phyloP scores from a whole-genome alignment of 2,113 vertebrate genomes.

The Noctilio leporinus region DNA sequence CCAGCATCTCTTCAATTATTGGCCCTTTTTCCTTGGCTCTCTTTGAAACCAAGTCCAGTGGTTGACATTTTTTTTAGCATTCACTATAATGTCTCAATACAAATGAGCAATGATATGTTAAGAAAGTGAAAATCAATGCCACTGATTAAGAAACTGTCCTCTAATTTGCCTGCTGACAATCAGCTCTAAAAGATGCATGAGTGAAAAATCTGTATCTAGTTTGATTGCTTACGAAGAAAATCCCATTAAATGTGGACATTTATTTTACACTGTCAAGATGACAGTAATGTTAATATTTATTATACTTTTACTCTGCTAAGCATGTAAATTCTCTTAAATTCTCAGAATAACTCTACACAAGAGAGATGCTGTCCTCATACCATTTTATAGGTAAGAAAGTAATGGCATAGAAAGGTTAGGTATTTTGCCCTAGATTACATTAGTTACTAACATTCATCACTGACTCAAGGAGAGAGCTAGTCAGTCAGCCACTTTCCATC shows the following conservation, averaged over 20 bases:
- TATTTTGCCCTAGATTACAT: neutral
- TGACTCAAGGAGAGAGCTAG: neutral
- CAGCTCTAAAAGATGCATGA: constrained; percentile 55
- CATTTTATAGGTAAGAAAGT: neutral
- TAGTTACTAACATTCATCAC: neutral
- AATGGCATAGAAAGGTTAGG: neutral
- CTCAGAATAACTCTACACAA: neutral
- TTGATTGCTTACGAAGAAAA: constrained; percentile 39
- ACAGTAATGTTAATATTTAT: neutral
- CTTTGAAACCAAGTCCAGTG: neutral
- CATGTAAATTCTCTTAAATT: neutral
- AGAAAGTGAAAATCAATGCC: constrained; percentile 67
- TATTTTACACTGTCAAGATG: constrained; percentile 12
- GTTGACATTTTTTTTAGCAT: neutral
- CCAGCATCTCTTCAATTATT: neutral
- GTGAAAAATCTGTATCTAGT: neutral
- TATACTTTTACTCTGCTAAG: neutral
- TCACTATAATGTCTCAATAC: constrained; percentile 32
- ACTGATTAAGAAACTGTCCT: constrained; percentile 63
- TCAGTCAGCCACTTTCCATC: neutral
- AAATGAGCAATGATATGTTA: constrained; percentile 53
- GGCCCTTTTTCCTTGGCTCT: neutral
- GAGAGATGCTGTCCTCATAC: neutral
- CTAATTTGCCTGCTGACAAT: constrained; percentile 57
- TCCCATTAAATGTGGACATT: neutral